Base-by-base conservation (phyloP, 1,140 invertebrate genomes). In the Patella vulgata region DNA sequence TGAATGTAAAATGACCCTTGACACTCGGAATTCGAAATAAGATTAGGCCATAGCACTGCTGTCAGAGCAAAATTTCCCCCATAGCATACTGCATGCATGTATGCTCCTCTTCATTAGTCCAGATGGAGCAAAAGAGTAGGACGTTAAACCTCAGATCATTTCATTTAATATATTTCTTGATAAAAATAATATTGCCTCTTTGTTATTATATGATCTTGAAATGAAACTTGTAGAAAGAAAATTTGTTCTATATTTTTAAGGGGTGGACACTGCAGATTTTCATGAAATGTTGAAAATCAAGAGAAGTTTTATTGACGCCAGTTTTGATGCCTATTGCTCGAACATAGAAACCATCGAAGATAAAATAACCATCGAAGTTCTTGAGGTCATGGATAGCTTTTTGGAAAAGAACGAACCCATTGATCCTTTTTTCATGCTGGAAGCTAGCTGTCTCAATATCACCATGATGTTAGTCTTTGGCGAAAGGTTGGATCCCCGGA, bases 401-500 rank as follows among this genome's bases (percentile, higher is more conserved):
- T 19, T 72, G 3, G 57, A 65, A 12, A 48, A 71, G 11, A 46
- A 54, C 9, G 55, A 42, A 21, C 53, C 66, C 12, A 72, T 78
- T 51, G 69, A 79, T 52, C 73, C 74, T 0, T 33, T 47, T 4
- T 56, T 63, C 17, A 30, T 62, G 2, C 59, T 80, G 33, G 59
- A 73, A 44, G 58, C 73, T 25, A 68, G 68, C 11, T 70, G 71
- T 66, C 63, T 78, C 1, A 70, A 75, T 47, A 66, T 79, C 8
- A 68, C 71, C 50, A 53, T 76, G 50, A 64, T 46, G 43, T 27
- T 80, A n/a, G 65, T 77, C 8, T 78, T 74, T 54, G 68, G 75
- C 25, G 70, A 77, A 59, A 50, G 63, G 21, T 75, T 70, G 44
- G 53, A 71, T 39, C 52, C 65, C 23, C 50, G 61, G 27, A 77